phyloP scores from a whole-genome alignment of 1,140 invertebrate genomes.

The Brachystomella parvula region DNA sequence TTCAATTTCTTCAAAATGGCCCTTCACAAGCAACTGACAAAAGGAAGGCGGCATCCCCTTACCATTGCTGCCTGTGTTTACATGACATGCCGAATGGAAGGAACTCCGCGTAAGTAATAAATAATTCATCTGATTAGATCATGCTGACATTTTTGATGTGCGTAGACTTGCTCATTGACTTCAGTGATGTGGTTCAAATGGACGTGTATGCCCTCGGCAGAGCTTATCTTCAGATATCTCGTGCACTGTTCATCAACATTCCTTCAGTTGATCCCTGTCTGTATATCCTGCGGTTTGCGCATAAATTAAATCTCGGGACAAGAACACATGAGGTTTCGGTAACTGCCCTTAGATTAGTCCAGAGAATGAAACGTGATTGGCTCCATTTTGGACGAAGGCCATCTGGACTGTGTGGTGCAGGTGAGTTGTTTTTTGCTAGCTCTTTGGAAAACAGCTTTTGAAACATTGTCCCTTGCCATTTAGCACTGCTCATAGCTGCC shows the following conservation, averaged over 20 bases:
- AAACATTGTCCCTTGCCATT: slow-evolving; percentile 40
- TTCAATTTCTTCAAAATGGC: slow-evolving; percentile 97
- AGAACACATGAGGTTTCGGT: slow-evolving; percentile 91
- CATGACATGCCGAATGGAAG: slow-evolving; percentile 89
- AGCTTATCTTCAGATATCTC: slow-evolving; percentile 80
- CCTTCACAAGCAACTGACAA: slow-evolving; percentile 72
- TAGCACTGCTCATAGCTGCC: slow-evolving; percentile 85
- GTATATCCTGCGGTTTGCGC: slow-evolving; percentile 90
- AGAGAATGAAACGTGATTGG: slow-evolving; percentile 96
- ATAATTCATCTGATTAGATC: slow-evolving; percentile 12
- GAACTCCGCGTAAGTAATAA: slow-evolving; percentile 72
- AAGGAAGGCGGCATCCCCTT: slow-evolving; percentile 80
- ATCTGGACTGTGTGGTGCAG: slow-evolving; percentile 92
- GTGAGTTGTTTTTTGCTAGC: slow-evolving; percentile 45
- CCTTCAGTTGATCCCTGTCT: slow-evolving; percentile 86
- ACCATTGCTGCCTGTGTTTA: slow-evolving; percentile 97
- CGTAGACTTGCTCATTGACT: slow-evolving; percentile 89
- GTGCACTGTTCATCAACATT: slow-evolving; percentile 84
- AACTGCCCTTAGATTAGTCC: slow-evolving; percentile 85
- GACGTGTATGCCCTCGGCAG: slow-evolving; percentile 92
- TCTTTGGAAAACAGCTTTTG: slow-evolving; percentile 17
- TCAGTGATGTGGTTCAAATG: slow-evolving; percentile 91
- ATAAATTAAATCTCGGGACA: slow-evolving; percentile 80
- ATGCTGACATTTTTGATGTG: slow-evolving; percentile 27
- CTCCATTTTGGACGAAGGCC: slow-evolving; percentile 91